Conservation (phyloP, 2,888 invertebrate genomes). For the Vannuccia rotundouncinata region DNA sequence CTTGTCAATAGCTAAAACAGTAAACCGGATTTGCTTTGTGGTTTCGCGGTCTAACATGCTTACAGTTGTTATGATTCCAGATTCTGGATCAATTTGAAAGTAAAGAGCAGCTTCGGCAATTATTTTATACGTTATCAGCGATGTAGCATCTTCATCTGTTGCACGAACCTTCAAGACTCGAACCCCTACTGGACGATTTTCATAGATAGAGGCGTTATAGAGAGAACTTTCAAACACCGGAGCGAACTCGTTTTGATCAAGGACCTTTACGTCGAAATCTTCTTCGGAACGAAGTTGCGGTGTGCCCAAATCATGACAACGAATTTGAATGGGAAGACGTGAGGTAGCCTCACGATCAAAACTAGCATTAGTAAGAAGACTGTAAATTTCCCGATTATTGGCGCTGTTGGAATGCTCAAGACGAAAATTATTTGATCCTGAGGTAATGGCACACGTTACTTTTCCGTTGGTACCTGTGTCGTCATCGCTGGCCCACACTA, state of each 20-base stretch:
- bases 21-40: conserved; percentile 22
- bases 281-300: conserved; percentile 32
- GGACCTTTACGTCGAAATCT: conserved; percentile 30
- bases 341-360: conserved; percentile 34
- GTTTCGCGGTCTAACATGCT: conserved; percentile 35
- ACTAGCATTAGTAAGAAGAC: conserved; percentile 27
- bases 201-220: neutral
- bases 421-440: neutral
- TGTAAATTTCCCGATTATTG: conserved; percentile 34
- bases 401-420: conserved; percentile 28
- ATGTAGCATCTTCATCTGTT: conserved; percentile 29
- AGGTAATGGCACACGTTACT: conserved; percentile 30
- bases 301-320: conserved; percentile 32
- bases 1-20: conserved; percentile 30
- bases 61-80: conserved; percentile 21
- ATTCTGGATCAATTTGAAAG: conserved; percentile 34
- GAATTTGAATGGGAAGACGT: conserved; percentile 28
- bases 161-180: conserved; percentile 31
- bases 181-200: conserved; percentile 27
- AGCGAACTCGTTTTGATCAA: conserved; percentile 35
- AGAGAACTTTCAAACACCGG: conserved; percentile 27
- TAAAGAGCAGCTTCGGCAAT: conserved; percentile 22
- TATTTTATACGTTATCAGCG: conserved; percentile 17
- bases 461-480: conserved; percentile 31
- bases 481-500: conserved; percentile 31